A percentile compares a stretch with the other conserved stretches of the same genome.
These are phyloP conservation scores for Eristalinus aeneus DNA, from an alignment of 2,888 invertebrate genomes.

Conservation along the genomic window DNA sequence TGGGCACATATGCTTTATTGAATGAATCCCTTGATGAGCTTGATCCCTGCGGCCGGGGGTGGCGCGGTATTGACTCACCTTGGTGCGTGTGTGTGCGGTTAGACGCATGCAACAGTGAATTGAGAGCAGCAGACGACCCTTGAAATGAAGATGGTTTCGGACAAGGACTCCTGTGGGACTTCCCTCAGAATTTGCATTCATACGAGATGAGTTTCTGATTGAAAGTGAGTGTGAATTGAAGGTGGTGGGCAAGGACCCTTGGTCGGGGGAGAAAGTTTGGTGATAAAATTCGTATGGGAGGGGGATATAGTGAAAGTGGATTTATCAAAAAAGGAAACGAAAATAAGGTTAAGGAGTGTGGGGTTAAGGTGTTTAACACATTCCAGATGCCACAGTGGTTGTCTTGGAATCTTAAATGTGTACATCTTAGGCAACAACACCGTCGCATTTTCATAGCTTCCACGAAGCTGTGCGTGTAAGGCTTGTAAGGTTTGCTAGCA, in stretches of 20 bases:
- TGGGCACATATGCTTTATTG: slow-evolving; percentile 43
- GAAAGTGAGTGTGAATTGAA: background rate
- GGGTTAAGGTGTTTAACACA: too few species aligned
- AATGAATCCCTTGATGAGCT: slow-evolving; percentile 47
- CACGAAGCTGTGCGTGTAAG: too few species aligned
- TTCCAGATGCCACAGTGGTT: too few species aligned
- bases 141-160: background rate
- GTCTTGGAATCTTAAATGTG: too few species aligned
- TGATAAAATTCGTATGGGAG: too few species aligned
- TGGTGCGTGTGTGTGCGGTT: slow-evolving; percentile 9
- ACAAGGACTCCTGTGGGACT: slow-evolving; percentile 13
- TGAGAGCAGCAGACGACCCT: slow-evolving; percentile 16
- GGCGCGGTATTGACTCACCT: background rate
- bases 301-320: too few species aligned
- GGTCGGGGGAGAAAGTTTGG: too few species aligned
- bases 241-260: background rate
- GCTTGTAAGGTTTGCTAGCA: too few species aligned
- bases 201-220: slow-evolving; percentile 23
- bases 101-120: slow-evolving; percentile 27
- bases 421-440: too few species aligned
- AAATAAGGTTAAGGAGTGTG: too few species aligned
- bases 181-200: background rate
- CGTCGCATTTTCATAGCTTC: too few species aligned
- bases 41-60: slow-evolving; percentile 8
- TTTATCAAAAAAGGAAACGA: too few species aligned